Base-by-base conservation (phyloP, 2,888 invertebrate species). In the Patella pellucida region DNA sequence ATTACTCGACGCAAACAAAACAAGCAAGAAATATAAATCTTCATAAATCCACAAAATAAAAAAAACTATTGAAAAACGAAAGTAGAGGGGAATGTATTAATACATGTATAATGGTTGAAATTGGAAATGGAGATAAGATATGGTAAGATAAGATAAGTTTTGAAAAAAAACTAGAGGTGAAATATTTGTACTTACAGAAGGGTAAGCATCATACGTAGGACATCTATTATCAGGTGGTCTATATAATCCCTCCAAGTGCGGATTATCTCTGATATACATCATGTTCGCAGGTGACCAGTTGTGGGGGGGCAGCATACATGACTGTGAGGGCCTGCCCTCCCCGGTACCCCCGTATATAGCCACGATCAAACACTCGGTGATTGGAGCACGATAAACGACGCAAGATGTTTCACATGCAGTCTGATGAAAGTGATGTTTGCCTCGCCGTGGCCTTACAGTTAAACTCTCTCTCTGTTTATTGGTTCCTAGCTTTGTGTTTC, bases 261-360 rank as follows among this genome's bases (percentile, higher is more conserved):
- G 71, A 19, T 51, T 71, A 71, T 71, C 71, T 19, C 71, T 15
- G 15, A 71, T 71, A 52, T 71, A 71, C 71, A 71, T 71, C 71
- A 71, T 71, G 41, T 72, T 41, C 27, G 23, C 27, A 16, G 54
- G 56, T 41, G 19, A n/a, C 54, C 41, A 19, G 72, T 72, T 27
- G 23, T 72, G 72, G 72, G 54, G 72, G 56, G 72, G 31, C 52
- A 52, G 72, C 54, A 54, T 54, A 54, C 56, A 62, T 62, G 72
- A 27, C 72, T 52, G 19, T 41, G 41, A 54, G 54, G 72, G 27
- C n/a, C 41, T 15, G 72, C 56, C 52, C 62, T 23, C 50, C 51
- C 50, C 71, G 52, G 51, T 71, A 51, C 23, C 52, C 71, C 50
- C 50, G 71, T 71, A 51, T 51, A 71, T 51, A 71, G 52, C 52